Base-by-base conservation (phyloP, 1,140 invertebrate species). In the Carposina sasakii region DNA sequence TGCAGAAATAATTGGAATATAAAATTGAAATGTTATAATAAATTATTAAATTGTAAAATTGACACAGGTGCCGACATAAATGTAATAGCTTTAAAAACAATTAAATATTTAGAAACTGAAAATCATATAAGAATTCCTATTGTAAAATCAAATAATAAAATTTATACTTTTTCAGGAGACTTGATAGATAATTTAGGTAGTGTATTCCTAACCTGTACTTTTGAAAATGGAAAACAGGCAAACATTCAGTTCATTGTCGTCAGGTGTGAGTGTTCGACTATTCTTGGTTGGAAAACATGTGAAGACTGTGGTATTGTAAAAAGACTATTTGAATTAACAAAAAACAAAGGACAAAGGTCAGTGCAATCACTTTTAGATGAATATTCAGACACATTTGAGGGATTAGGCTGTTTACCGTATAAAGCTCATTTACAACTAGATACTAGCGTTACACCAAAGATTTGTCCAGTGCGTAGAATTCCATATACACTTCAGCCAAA, bases 111-210 rank as follows among this genome's bases (percentile, higher is more conserved):
- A 6, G 17, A 44, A 31, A 21, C 20, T 3, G 12, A 8, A 3
- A 33, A 2, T 2, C 17, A 44, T 21, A 16, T 21, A 1, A 44
- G 13, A 33, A 44, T 44, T 21, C 26, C 28, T 2, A 44, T 44
- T 15, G 8, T 15, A 4, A 44, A 8, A 44, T 13, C 42, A 33
- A 2, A 33, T 44, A 17, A 44, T 31, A 44, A 31, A 20, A 44
- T 44, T n/a, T 44, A 31, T 26, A 17, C 42, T 2, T 44, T 44
- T 31, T 44, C 42, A 44, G 42, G 42, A 22, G 9, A 44, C 30
- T 26, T 4, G n/a, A 13, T 44, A 31, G 12, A 19, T 5, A 44
- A 44, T 44, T 4, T 44, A 31, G 28, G 42, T 31, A 44, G 24
- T 21, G 13, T 24, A 1, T 22, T 17, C 9, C 24, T 42, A 22